phyloP scores from a whole-genome alignment of 2,888 invertebrate genomes.

The Ochropleura plecta region DNA sequence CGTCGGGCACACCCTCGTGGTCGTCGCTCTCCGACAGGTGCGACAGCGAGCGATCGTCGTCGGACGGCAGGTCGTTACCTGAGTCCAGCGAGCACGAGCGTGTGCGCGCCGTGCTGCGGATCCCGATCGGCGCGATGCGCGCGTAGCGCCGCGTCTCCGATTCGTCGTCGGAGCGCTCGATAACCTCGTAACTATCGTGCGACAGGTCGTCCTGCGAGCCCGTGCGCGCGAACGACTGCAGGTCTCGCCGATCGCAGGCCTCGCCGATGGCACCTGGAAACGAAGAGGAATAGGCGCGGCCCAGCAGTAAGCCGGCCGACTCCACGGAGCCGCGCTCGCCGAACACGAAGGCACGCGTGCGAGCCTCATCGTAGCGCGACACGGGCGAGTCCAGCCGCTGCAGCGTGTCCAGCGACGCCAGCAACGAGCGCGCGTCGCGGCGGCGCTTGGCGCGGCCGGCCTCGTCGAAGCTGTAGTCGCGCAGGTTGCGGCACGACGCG shows the following conservation, averaged over 20 bases:
- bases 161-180: constrained; percentile 94
- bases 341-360: constrained; percentile 85
- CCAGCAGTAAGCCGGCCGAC: constrained; percentile 92
- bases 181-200: constrained; percentile 96
- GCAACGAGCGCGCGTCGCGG: constrained; percentile 78
- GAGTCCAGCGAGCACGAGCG: constrained; percentile 94
- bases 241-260: constrained; percentile 90
- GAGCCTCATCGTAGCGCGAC: constrained; percentile 74
- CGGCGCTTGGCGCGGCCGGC: constrained; percentile 92
- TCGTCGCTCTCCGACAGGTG: constrained; percentile 88
- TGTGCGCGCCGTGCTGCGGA: constrained; percentile 82
- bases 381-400: constrained; percentile 79
- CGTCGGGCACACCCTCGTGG: constrained; percentile 90
- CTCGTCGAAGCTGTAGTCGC: constrained; percentile 94
- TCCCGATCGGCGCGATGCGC: constrained; percentile 76
- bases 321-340: constrained; percentile 91
- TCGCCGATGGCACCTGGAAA: constrained; percentile 95
- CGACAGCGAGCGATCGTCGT: constrained; percentile 92
- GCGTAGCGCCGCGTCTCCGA: constrained; percentile 81
- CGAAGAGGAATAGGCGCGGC: constrained; percentile 95
- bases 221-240: constrained; percentile 91
- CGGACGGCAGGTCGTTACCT: constrained; percentile 94
- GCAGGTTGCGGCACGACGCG: constrained; percentile 95
- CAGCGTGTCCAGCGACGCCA: constrained; percentile 82
- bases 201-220: constrained; percentile 96